Base-by-base conservation (phyloP, 2,113 vertebrate genomes). In the Pseudorhombus dupliciocellatus region DNA sequence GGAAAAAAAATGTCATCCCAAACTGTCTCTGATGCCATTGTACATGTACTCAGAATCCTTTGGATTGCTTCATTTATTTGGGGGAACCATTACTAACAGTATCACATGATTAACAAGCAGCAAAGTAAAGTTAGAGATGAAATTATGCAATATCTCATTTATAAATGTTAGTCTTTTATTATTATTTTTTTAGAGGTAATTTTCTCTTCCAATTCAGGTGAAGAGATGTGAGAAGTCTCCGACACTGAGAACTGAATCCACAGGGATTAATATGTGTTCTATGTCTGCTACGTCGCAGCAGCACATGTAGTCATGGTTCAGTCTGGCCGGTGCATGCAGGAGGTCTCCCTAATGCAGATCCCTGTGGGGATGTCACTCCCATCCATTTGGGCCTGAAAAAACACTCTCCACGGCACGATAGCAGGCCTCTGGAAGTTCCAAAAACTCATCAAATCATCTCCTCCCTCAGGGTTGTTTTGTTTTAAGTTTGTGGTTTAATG, bases 361-460 rank as follows among this genome's bases (percentile, higher is more conserved):
- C 77, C 56, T 77, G 63, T 66, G 65, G 71, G 73, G 77, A 87
- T 74, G 84, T 87, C 79, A 78, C 85, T 90, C 71, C 73, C 83
- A 84, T 83, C 83, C 89, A 92, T 93, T 92, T 92, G 90, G 83
- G 75, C 72, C 76, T 88, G 80, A 57, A 87, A 87, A 87, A 87
- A 85, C 65, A 79, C 70, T 64, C 56, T 30, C n/a, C 40, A 2
- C 0, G 61, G 52, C 75, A 70, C 53, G 56, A 73, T 79, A 72
- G 31, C 62, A 70, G 44, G 69, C 66, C 69, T 75, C 65, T 25
- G 63, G 21, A 52, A 60, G 60, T 20, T 66, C 73, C 77, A 59
- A 79, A 75, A 85, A 79, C 59, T 70, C 52, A 67, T 44, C 12
- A 2, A 44, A 44, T n/a, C 16, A 44, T 44, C 40, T 44, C 40